Evolutionary conservation across 2,797 vertebrate genomes (phyloP), one percentile per base, ranked within the genome.

Genomic region (Pipistrellus pygmaeus): DNA sequence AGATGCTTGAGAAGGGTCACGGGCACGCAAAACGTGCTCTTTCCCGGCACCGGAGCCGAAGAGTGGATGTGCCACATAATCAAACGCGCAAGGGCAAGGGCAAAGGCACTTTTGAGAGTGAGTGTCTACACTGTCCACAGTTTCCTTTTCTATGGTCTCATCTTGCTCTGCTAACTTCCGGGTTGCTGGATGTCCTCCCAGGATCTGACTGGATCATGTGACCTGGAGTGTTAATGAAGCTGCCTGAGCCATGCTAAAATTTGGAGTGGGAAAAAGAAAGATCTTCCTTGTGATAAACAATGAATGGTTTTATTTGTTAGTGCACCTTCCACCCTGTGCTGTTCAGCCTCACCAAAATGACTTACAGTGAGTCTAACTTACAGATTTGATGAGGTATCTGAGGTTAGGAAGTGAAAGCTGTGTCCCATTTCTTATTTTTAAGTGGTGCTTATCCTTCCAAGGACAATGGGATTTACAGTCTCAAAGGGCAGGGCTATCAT

Each of bases 381-480:
- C 20, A 72, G 97, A 85, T 97, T 76, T 96, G 97, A 97, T 82
- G 93, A 95, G 95, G 96, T 96, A 93, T 64, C 62, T 53, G 90
- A 97, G 96, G 95, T 95, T 96, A 96, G 8, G 94, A 71, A 94
- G 97, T 92, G 78, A 89, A 97, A 96, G 93, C 91, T 78, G 21
- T 62, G 82, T 44, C 95, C 92, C 6, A 1, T 95, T 88, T 95
- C 96, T 98, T 93, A 97, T 94, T 95, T 84, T 60, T 85, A 97
- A 97, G 96, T 77, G 57, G 76, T 35, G 57, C 85, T 95, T 92
- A 90, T 87, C 91, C 90, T 93, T 78, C 91, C 88, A 66, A 95
- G 88, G 75, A 96, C 97, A 97, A 85, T 85, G 92, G 53, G 91
- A 97, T 97, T 97, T 97, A 97, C 48, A 90, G 95, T 85, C 88